Base-by-base conservation (phyloP, 2,888 invertebrate genomes). In the Pristionchus mayeri region DNA sequence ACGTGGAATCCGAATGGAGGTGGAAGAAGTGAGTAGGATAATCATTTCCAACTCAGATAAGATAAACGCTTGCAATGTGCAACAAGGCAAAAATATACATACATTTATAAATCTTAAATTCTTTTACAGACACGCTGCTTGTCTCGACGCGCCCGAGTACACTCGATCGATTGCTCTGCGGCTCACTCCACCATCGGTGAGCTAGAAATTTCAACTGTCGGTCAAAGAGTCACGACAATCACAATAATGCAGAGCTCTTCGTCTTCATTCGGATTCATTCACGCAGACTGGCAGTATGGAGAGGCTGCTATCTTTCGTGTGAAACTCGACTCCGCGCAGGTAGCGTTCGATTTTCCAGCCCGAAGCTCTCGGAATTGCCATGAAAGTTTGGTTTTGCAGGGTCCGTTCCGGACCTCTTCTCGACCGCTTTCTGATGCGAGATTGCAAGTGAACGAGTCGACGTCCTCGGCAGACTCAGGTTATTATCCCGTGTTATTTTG, bases 291-390 rank as follows among this genome's bases (percentile, higher is more conserved):
- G 50, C 34, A 71, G 24, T 30, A 71, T 16, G 75, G 71, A 48
- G 84, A 84, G 54, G 84, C 84, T 0, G 84, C 84, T 18, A 50
- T 84, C 16, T 84, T 71, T 40, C 21, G 54, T 7, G 75, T 84
- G 21, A 40, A 27, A n/a, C 48, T 82, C 30, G 82, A 82, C 30
- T 30, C 21, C n/a, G 11, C 80, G 16, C 37, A 57, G 57, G 57
- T 75, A 71, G 34, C 9, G 16, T 2, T n/a, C n/a, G n/a, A n/a
- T n/a, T n/a, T n/a, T 54, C 7, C 21, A 54, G 3, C 18, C 21
- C 52, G 52, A 52, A 11, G 24, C 3, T 11, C 52, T 52, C 52
- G 52, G 13, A 16, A 52, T 13, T 52, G 18, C 11, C 52, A 3
- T 13, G 21, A 52, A 3, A 16, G 52, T 3, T 52, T 11, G 18